Base-by-base conservation (phyloP, 2,888 invertebrate genomes). In the Plusia festucae region DNA sequence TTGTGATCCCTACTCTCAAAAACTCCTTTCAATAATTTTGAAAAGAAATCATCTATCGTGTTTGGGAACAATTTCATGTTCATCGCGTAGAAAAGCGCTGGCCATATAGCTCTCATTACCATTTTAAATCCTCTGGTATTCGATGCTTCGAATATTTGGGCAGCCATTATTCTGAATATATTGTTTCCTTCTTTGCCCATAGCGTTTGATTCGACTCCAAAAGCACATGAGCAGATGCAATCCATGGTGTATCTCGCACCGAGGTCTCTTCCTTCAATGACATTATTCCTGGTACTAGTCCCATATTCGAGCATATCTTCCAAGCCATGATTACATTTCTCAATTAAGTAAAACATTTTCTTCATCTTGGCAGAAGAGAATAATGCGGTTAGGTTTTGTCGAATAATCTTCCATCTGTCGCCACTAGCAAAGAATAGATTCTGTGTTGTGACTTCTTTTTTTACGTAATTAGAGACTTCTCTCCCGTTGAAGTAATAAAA, bases 281-380 rank as follows among this genome's bases (percentile, higher is more conserved):
- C 65, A 1, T 78, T 54, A 1, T 70, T 66, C 0, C 58, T 20
- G 2, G 52, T 59, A 0, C 57, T 22, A 0, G 55, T 59, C 44
- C 82, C 82, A 9, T 75, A 58, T 11, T 85, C 81, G 0, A 91
- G 65, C 52, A 87, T 58, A 0, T 75, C 70, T 70, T 91, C 88
- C 2, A 89, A 79, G 0, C 49, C 63, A 3, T 73, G 57, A 3
- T 78, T 60, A 62, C 86, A 88, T 8, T 83, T 82, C 30, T 86
- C 78, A 2, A 91, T 87, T 27, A 91, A 79, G 71, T 84, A 60
- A 53, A 88, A 92, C 91, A 92, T 91, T 7, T 86, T 89, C 66
- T 83, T 91, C 84, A 91, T 89, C 76, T 91, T 92, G 0, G 86
- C 76, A 0, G 88, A 84, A 0, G 92, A 82, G 70, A 91, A 93